Evolutionary conservation across 2,797 vertebrate genomes (phyloP).

Genomic region (Tokudaia tokunoshimensis): DNA sequence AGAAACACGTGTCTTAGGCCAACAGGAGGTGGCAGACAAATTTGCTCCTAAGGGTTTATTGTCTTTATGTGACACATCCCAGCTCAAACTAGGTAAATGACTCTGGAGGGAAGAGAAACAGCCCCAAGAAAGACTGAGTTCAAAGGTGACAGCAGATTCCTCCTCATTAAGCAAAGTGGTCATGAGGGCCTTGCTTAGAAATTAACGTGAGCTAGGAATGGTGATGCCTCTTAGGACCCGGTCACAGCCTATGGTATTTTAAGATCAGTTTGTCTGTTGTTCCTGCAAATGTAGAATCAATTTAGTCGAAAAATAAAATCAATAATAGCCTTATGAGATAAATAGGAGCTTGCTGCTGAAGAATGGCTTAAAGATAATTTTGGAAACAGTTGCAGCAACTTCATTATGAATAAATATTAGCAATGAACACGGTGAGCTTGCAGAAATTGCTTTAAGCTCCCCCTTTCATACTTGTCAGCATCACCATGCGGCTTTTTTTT

Average conservation of each 20-base stretch:
- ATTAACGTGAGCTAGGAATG: not conserved
- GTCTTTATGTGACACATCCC: not conserved
- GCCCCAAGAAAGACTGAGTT: not conserved
- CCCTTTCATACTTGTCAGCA: not conserved
- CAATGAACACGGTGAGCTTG: not conserved
- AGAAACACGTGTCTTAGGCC: not conserved
- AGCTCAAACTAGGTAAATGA: not conserved
- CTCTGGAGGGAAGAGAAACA: not conserved
- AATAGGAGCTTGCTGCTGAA: not conserved
- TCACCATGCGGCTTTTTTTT: not conserved
- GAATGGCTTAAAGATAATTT: not conserved
- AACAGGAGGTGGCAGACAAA: too few species aligned
- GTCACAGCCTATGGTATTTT: not conserved
- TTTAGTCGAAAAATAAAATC: not conserved
- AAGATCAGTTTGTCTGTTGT: not conserved
- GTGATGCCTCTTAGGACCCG: not conserved
- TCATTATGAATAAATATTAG: not conserved
- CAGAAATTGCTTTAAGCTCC: not conserved
- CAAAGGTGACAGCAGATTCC: not conserved
- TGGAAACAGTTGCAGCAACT: not conserved
- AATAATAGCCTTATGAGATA: not conserved
- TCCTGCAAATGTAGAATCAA: not conserved
- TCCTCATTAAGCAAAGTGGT: too few species aligned
- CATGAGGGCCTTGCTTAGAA: accelerated
- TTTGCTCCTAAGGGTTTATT: not conserved